A percentile compares a stretch with the other conserved stretches of the same genome.
Evolutionary conservation across 2,797 vertebrate species (phyloP).

Genomic region (Jordanella pulchra): DNA sequence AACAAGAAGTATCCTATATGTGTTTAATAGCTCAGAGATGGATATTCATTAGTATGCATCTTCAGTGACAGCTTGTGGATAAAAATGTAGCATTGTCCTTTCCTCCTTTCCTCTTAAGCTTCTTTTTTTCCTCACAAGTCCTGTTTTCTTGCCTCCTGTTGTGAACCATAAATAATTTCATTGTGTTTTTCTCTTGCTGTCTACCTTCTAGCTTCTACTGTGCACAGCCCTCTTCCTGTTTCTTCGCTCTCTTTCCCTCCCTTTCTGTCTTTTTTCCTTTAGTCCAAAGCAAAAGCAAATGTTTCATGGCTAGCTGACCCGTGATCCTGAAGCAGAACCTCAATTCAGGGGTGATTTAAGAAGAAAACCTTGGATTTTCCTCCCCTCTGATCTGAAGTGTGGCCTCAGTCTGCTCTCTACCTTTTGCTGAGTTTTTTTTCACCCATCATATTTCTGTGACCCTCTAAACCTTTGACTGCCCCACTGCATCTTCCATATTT

Average conservation of each 20-base stretch:
- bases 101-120: conserved; percentile 18
- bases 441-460: conserved; percentile 9
- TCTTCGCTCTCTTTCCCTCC: conserved; percentile 28
- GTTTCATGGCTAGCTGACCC: conserved; percentile 54
- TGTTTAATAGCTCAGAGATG: background rate
- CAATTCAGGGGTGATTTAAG: conserved; percentile 49
- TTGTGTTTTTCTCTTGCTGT: conserved; percentile 31
- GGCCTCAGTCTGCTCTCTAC: conserved; percentile 10
- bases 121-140: conserved; percentile 29
- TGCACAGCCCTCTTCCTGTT: conserved; percentile 28
- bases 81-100: conserved; percentile 6
- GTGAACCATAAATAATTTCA: conserved; percentile 52
- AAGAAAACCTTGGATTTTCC: conserved; percentile 38
- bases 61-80: conserved; percentile 23
- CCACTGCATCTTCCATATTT: background rate
- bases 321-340: conserved; percentile 37
- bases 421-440: conserved; percentile 7
- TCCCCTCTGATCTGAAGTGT: conserved; percentile 17
- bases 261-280: conserved; percentile 8
- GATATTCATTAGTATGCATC: background rate
- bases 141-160: conserved; percentile 41
- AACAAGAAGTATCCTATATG: background rate
- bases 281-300: conserved; percentile 55
- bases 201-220: conserved; percentile 21
- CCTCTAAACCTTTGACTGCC: background rate